Conservation (phyloP, 2,888 invertebrate species). For the Drosophila prolongata region DNA sequence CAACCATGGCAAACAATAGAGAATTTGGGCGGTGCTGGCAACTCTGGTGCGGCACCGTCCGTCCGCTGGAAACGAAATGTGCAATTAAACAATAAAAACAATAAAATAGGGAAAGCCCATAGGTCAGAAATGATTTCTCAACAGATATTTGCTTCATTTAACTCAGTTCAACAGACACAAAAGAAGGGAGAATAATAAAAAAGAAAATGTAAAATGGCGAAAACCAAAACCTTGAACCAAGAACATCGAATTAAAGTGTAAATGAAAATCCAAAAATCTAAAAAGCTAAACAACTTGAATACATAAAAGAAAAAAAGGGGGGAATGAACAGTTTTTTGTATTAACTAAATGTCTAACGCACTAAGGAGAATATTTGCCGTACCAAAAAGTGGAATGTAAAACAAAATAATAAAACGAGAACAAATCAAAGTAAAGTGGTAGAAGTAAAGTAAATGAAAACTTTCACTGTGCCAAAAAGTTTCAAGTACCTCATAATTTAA, state of each 20-base stretch:
- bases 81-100: constrained; percentile 65
- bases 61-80: constrained; percentile 40
- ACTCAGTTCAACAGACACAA: constrained; percentile 29
- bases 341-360: constrained; percentile 38
- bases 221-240: constrained; percentile 75
- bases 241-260: constrained; percentile 83
- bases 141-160: constrained; percentile 14
- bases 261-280: constrained; percentile 68
- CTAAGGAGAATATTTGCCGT: constrained; percentile 66
- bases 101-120: constrained; percentile 30
- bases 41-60: constrained; percentile 7
- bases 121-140: constrained; percentile 17
- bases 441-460: constrained; percentile 86
- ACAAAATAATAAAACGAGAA: constrained; percentile 76
- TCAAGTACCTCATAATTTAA: constrained; percentile 90
- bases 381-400: constrained; percentile 82
- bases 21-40: constrained; percentile 25
- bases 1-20: constrained; percentile 67
- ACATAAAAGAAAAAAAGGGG: background rate
- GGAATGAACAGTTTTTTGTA: constrained; percentile 38
- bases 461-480: constrained; percentile 91
- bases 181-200: constrained; percentile 17
- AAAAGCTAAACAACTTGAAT: constrained; percentile 29
- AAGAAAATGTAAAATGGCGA: background rate
- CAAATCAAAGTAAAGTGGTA: constrained; percentile 73